phyloP scores from a whole-genome alignment of 2,888 invertebrate genomes.

The Orthosia gracilis region DNA sequence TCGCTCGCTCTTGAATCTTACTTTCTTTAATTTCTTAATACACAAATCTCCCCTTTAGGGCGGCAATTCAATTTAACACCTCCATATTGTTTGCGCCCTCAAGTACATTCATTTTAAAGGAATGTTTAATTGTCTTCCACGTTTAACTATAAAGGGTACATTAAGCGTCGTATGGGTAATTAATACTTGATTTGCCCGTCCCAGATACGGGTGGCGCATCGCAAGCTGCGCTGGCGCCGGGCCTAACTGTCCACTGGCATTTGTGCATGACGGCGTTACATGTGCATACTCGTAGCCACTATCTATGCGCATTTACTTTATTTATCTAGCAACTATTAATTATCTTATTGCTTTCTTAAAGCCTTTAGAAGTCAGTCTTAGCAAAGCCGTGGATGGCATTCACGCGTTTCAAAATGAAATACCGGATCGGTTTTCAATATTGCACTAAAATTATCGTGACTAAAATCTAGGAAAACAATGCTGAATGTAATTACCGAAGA shows the following conservation, averaged over 20 bases:
- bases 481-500: constrained; percentile 58
- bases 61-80: neutral
- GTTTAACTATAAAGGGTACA: constrained; percentile 77
- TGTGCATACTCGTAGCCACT: constrained; percentile 65
- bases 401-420: constrained; percentile 15
- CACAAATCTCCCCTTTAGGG: neutral
- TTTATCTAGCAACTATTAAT: constrained; percentile 60
- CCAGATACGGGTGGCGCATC: constrained; percentile 88
- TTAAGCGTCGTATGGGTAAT: constrained; percentile 84
- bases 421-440: constrained; percentile 27
- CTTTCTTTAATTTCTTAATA: neutral
- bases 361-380: constrained; percentile 18
- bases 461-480: constrained; percentile 55
- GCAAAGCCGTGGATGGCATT: neutral
- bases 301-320: constrained; percentile 62
- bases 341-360: constrained; percentile 43
- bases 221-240: constrained; percentile 87
- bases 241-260: constrained; percentile 88
- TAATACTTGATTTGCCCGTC: constrained; percentile 88
- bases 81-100: neutral
- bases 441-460: constrained; percentile 29
- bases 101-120: constrained; percentile 47
- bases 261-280: constrained; percentile 79
- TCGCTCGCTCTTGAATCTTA: neutral
- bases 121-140: constrained; percentile 51